Base-by-base conservation (phyloP, 2,113 vertebrate genomes). In the Pelodiscus sinensis region DNA sequence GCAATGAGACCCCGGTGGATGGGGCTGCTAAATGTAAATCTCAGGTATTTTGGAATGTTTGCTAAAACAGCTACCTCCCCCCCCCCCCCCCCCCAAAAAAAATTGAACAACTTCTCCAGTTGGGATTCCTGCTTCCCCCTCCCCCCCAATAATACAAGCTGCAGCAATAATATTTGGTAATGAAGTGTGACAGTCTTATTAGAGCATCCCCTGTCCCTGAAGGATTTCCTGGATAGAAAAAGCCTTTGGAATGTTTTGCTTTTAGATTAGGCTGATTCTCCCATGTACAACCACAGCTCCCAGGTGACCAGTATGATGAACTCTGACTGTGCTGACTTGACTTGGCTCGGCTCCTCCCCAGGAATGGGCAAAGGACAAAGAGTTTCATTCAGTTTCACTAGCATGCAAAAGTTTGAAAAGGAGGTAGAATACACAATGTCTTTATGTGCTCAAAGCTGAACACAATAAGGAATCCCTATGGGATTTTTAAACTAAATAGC, bases 11-110 rank as follows among this genome's bases (percentile, higher is more conserved):
- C 93, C 44, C 35, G n/a, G 60, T 85, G 87, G 50, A 89, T 56
- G 86, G 52, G 87, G 54, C 85, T 94, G 85, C 95, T 96, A 96
- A 92, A 94, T 51, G 91, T 86, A 91, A 93, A 94, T 91, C 94
- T 90, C 79, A 96, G 86, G 84, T 89, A 89, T 85, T 92, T 92
- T 71, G 54, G 94, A 92, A 95, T 92, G 90, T 95, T 88, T 90
- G 57, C 75, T 7, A 2, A 62, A 81, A 60, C 25, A 3, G 5
- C 91, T 93, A 90, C 80, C 91, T 44, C 44, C 44, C 6, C 44
- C 6, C 44, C 44, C 44, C 44, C 44, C n/a, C n/a, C n/a, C n/a
- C n/a, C n/a, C n/a, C n/a, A 95, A 94, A 89, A 80, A 58, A 82
- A 85, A 51, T 35, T 18, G 65, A 71, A 71, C 31, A 71, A 71